Percentiles rank a stretch among this genome's conserved stretches.
Conservation (phyloP, 2,113 vertebrate species). For the Narcine bancroftii region DNA sequence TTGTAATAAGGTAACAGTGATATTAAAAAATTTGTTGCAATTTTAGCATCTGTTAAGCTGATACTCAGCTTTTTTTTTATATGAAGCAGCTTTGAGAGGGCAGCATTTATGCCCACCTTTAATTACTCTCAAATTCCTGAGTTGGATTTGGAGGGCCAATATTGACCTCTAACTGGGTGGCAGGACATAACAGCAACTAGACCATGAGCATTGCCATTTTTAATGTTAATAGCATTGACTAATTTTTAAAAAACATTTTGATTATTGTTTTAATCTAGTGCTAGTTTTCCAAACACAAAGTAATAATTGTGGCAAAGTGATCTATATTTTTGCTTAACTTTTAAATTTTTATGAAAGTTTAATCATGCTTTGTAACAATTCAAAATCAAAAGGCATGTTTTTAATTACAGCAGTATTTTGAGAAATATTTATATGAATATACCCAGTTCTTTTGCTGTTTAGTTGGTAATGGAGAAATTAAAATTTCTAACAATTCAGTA, state of each 20-base stretch:
- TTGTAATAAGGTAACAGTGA: constrained; percentile 72
- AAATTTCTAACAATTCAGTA: neutral
- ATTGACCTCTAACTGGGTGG: no score
- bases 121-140: no score
- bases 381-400: neutral
- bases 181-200: no score
- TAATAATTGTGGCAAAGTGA: neutral
- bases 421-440: neutral
- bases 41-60: constrained; percentile 40
- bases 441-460: neutral
- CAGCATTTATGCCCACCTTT: no score
- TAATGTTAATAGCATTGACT: no score
- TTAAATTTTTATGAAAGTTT: neutral
- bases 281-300: neutral
- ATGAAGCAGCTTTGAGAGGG: no score
- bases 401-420: neutral
- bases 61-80: constrained; percentile 18
- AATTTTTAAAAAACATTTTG: neutral
- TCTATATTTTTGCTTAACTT: neutral
- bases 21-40: constrained; percentile 1
- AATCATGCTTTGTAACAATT: neutral
- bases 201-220: no score
- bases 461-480: neutral
- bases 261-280: neutral
- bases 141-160: no score